phyloP scores from a whole-genome alignment of 2,113 vertebrate genomes.

The Noturus placidus region DNA sequence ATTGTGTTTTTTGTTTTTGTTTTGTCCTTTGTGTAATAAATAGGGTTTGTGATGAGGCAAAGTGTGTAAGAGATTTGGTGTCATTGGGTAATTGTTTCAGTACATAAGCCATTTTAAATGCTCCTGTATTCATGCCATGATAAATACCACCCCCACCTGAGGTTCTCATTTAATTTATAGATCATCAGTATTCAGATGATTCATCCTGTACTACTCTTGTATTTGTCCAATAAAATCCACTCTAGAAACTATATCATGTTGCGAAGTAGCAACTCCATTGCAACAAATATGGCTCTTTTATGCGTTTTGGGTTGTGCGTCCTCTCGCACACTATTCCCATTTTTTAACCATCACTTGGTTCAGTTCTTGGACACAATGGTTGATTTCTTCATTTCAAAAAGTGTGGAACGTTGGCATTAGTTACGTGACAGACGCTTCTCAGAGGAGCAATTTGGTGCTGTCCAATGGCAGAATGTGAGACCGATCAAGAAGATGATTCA shows the following conservation, averaged over 20 bases:
- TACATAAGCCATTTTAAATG: too few relatives aligned
- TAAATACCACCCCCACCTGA: too few relatives aligned
- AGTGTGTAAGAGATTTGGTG: too few relatives aligned
- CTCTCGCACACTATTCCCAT: neutral
- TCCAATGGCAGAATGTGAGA: neutral
- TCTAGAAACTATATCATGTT: neutral
- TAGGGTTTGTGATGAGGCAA: too few relatives aligned
- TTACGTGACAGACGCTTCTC: too few relatives aligned
- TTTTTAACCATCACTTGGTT: neutral
- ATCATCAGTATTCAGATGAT: too few relatives aligned
- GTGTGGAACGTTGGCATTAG: neutral
- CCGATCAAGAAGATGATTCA: neutral
- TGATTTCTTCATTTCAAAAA: neutral
- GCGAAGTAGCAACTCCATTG: too few relatives aligned
- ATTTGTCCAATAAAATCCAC: neutral
- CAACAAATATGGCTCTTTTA: neutral
- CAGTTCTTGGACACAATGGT: neutral
- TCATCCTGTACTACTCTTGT: neutral
- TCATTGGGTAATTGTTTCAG: too few relatives aligned
- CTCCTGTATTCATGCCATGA: too few relatives aligned
- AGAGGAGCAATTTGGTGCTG: neutral
- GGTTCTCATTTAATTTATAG: too few relatives aligned
- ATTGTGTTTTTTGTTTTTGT: too few relatives aligned
- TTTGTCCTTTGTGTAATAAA: neutral
- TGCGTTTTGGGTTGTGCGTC: neutral